A percentile compares a stretch with the other conserved stretches of the same genome.
phyloP scores from a whole-genome alignment of 2,797 vertebrate species.

The Smutsia gigantea region DNA sequence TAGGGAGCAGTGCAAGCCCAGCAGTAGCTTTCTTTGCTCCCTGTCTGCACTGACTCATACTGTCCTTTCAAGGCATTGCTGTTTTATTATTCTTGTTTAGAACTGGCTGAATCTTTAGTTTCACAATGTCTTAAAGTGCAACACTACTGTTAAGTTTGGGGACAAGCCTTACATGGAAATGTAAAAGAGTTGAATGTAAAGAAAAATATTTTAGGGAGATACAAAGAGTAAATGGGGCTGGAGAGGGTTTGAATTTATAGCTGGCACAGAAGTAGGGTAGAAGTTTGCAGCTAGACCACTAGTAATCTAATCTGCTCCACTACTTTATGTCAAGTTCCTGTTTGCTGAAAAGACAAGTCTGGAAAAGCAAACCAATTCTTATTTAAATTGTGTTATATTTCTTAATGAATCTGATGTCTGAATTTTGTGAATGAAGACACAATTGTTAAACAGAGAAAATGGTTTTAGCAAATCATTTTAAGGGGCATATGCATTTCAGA shows the following conservation, averaged over 20 bases:
- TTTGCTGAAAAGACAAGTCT: conserved; percentile 67
- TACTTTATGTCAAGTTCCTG: conserved; percentile 75
- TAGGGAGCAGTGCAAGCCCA: conserved; percentile 87
- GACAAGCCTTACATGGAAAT: conserved; percentile 32
- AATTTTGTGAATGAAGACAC: conserved; percentile 65
- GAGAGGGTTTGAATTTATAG: conserved; percentile 27
- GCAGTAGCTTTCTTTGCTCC: conserved; percentile 65
- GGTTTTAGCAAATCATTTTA: conserved; percentile 50
- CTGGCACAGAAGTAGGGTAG: conserved; percentile 27
- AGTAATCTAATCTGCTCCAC: conserved; percentile 77
- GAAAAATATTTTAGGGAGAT: conserved; percentile 51
- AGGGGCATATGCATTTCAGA: not conserved
- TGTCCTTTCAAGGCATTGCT: conserved; percentile 52
- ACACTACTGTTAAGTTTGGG: conserved; percentile 53
- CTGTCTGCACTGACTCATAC: conserved; percentile 10
- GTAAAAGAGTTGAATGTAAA: conserved; percentile 6
- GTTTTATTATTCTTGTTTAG: conserved; percentile 73
- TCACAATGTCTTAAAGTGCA: conserved; percentile 19
- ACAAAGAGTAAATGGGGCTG: not conserved
- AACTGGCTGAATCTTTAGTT: conserved; percentile 44
- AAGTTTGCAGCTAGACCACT: conserved; percentile 1
- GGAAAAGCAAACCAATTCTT: conserved; percentile 60
- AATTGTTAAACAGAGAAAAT: conserved; percentile 72
- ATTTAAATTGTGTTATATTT: conserved; percentile 71
- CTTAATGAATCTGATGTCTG: conserved; percentile 59